Conservation (phyloP, 2,888 invertebrate species). For the Dryobota labecula region DNA sequence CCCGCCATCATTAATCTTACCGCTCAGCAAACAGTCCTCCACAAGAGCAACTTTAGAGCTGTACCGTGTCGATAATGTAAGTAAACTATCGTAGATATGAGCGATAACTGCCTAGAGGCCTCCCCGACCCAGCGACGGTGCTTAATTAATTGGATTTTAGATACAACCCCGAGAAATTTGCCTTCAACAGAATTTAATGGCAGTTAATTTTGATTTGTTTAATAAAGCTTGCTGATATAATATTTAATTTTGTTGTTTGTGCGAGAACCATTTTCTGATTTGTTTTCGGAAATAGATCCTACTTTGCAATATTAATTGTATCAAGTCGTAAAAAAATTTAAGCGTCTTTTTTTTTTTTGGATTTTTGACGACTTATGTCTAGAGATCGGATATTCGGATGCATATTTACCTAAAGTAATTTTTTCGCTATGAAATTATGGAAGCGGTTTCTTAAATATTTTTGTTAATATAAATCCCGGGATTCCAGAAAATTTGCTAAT, state of each 20-base stretch:
- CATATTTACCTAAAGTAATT: too few relatives aligned
- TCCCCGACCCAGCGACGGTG: slow-evolving; percentile 38
- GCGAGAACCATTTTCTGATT: slow-evolving; percentile 8
- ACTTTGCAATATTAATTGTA: neutral
- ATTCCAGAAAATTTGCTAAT: too few relatives aligned
- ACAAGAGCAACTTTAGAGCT: slow-evolving; percentile 79
- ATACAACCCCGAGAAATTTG: slow-evolving; percentile 62
- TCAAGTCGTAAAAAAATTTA: neutral
- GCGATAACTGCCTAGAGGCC: slow-evolving; percentile 68
- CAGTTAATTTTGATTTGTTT: slow-evolving; percentile 63
- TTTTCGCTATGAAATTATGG: too few relatives aligned
- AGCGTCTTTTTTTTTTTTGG: neutral
- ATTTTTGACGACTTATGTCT: neutral
- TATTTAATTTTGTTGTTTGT: slow-evolving; percentile 30
- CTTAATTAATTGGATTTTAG: slow-evolving; percentile 74
- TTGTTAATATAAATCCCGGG: too few relatives aligned
- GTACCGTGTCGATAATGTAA: slow-evolving; percentile 78
- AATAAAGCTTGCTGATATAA: slow-evolving; percentile 46
- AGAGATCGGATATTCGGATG: too few relatives aligned
- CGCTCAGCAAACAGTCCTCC: slow-evolving; percentile 81
- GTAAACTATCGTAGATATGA: slow-evolving; percentile 76
- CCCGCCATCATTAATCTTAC: slow-evolving; percentile 88
- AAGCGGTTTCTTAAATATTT: too few relatives aligned
- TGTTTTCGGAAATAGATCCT: neutral
- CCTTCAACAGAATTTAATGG: slow-evolving; percentile 66